Evolutionary conservation across 1,140 invertebrate genomes (phyloP).

Genomic region (Tenebrio molitor): DNA sequence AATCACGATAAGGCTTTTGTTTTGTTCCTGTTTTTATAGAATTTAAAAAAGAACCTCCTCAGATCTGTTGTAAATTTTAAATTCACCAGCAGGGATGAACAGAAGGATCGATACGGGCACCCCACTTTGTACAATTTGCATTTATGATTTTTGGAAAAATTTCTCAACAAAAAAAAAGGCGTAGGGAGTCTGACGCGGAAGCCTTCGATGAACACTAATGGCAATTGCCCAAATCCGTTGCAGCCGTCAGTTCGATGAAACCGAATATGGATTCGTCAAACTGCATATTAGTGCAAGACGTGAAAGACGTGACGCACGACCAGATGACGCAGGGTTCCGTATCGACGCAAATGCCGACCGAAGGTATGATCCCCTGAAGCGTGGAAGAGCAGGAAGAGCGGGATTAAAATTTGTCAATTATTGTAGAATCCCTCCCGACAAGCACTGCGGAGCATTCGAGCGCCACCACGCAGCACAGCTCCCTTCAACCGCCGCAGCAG

Average conservation of each 20-base stretch:
- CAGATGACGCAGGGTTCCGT: constrained; percentile 80
- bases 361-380: constrained; percentile 71
- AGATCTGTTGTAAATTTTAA: too few relatives aligned
- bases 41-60: too few relatives aligned
- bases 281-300: constrained; percentile 91
- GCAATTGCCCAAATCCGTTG: constrained; percentile 65
- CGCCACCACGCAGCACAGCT: constrained; percentile 66
- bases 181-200: constrained; percentile 12
- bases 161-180: too few relatives aligned
- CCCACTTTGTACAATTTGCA: too few relatives aligned
- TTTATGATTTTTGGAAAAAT: too few relatives aligned
- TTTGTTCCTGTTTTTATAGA: too few relatives aligned
- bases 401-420: not conserved
- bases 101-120: too few relatives aligned
- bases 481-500: constrained; percentile 68
- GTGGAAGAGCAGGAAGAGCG: not conserved
- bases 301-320: constrained; percentile 88
- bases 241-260: constrained; percentile 90
- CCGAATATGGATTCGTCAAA: constrained; percentile 86
- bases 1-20: too few relatives aligned
- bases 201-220: not conserved
- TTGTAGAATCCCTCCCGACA: constrained; percentile 76
- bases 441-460: constrained; percentile 78
- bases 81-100: too few relatives aligned
- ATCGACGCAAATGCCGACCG: constrained; percentile 80